Evolutionary conservation across 2,888 invertebrate genomes (phyloP), one percentile per base, ranked within the genome.

Genomic region (Eupithecia dodoneata): DNA sequence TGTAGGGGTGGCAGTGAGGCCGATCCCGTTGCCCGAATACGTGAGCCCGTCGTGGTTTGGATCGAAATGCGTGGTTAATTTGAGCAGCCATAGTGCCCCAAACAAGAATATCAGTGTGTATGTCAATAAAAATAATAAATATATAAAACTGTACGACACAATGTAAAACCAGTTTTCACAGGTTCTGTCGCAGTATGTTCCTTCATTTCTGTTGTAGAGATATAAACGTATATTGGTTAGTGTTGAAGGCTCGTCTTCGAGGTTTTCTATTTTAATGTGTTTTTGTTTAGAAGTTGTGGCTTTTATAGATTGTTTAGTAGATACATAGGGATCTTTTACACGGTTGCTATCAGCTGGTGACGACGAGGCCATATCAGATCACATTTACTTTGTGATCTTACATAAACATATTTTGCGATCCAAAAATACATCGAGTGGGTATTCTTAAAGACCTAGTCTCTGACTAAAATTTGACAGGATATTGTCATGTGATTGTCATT

Each of bases 1-100:
- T 2, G 90, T 87, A 0, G 94, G 94, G 1, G 89, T 88, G 0
- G 91, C 93, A 9, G 94, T 85, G 0, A 94, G 79, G 0, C 94
- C 94, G 42, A 94, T 86, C 0, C 88, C 90, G 3, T 87, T 83
- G n/a, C 86, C 81, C 0, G 90, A 82, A 79, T 89, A 93, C 0
- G 88, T 85, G 4, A 88, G 73, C 2, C 88, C 75, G 0, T 86
- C 81, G 44, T 69, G 67, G 10, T 69, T n/a, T 3, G 67, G 44
- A 10, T 69, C 45, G 44, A 84, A 92, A 4, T 87, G 82, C 4
- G 81, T 80, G 0, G 78, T 75, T 0, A 55, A 0, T 82, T 88
- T 91, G 12, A 94, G 79, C 3, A 91, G 52, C 4, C 76, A 55
- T 47, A 94, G 79, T 0, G 93, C 85, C 5, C 74, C 72, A 71